Conservation (phyloP, 2,797 vertebrate genomes). For the Epinephelus coioides region DNA sequence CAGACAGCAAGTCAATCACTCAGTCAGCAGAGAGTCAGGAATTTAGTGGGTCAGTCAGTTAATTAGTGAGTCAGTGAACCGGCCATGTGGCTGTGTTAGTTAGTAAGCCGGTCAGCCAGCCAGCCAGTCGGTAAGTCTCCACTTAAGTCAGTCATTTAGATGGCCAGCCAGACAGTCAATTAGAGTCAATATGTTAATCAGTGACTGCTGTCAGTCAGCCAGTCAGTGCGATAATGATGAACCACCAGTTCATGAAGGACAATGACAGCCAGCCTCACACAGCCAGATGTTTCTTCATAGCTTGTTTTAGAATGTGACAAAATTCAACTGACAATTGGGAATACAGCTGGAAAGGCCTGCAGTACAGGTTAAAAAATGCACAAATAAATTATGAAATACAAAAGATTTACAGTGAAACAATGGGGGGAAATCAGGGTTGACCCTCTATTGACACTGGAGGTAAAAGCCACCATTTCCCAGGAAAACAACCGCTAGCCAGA, state of each 20-base stretch:
- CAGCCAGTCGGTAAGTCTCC: conserved; percentile 64
- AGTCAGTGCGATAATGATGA: conserved; percentile 63
- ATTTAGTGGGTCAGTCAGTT: conserved; percentile 77
- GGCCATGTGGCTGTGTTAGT: conserved; percentile 58
- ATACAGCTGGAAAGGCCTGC: conserved; percentile 4
- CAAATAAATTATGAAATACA: not conserved
- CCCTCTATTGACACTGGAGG: conserved; percentile 30
- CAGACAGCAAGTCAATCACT: conserved; percentile 77
- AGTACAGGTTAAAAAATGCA: conserved; percentile 12
- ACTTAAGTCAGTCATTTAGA: conserved; percentile 72
- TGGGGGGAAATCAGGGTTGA: not conserved
- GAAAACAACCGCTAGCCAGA: conserved; percentile 65
- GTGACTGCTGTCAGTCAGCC: conserved; percentile 75
- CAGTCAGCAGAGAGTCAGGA: conserved; percentile 64
- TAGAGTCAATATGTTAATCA: conserved; percentile 78
- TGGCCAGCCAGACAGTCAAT: conserved; percentile 71
- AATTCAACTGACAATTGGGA: conserved; percentile 21
- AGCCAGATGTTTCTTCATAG: conserved; percentile 55
- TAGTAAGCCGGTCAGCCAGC: conserved; percentile 66
- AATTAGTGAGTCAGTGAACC: conserved; percentile 74
- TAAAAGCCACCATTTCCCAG: conserved; percentile 50
- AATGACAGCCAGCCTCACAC: conserved; percentile 56
- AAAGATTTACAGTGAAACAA: not conserved
- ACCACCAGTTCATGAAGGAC: conserved; percentile 57
- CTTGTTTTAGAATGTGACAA: conserved; percentile 38